Evolutionary conservation across 2,113 vertebrate species (phyloP), one percentile per base, ranked within the genome.

Genomic region (Lophura nycthemera): DNA sequence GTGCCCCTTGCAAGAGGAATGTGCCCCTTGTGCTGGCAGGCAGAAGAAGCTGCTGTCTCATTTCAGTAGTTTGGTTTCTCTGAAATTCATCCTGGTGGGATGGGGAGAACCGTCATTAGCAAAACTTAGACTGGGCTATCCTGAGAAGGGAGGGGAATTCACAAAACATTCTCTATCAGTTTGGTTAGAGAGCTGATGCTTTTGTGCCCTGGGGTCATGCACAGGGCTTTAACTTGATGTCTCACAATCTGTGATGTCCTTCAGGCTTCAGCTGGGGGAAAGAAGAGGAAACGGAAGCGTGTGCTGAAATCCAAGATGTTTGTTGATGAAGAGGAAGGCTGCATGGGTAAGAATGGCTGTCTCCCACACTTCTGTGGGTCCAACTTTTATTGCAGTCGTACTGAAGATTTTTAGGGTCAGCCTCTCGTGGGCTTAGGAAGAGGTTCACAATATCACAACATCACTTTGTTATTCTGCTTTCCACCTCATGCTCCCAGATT

Each of bases 261-360:
- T 25, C 69, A 98, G 98, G 94, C 54, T 59, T 43, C 91, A 9
- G 83, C 95, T 61, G 97, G 96, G 66, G 97, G 75, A 25, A 99
- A 93, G 93, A 98, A 60, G 71, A 98, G 99, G 96, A 99, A 98
- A 91, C 97, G 98, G 93, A 99, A 98, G 81, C 98, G 98, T 1
- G 99, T 99, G 75, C 93, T 99, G 89, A 99, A 99, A 94, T 98
- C 98, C 54, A 97, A 65, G 10, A 98, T 97, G 4, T 99, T 98
- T 65, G 0, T 98, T 59, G 99, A 99, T 1, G 98, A 96, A 0
- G 98, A 96, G 0, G 99, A 99, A 9, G 99, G 98, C 80, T 98
- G 98, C 90, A 99, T 99, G 1, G 99, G 99, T 99, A 98, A 96
- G 98, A 25, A 20, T 34, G 12, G 17, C 27, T 80, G 38, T 20